Evolutionary conservation across 2,888 invertebrate genomes (phyloP).

Genomic region (Rambutsinella grinnellia): DNA sequence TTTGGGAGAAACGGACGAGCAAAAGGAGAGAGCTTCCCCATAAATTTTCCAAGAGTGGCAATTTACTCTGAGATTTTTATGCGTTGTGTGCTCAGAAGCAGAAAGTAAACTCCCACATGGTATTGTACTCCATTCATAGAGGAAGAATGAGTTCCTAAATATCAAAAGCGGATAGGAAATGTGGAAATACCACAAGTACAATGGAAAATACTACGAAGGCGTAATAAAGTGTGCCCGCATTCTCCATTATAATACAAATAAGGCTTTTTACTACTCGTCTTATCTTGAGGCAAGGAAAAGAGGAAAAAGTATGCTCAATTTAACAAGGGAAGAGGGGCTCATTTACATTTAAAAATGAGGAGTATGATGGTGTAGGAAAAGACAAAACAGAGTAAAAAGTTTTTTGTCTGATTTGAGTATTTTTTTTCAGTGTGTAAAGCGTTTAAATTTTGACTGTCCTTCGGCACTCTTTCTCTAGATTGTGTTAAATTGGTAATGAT

Average conservation of each 20-base stretch:
- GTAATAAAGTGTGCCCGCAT: conserved; percentile 22
- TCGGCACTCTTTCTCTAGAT: too few relatives aligned
- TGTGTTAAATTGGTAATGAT: too few relatives aligned
- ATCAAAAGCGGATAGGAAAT: too few relatives aligned
- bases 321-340: not conserved
- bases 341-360: not conserved
- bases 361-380: too few relatives aligned
- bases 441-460: too few relatives aligned
- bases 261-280: not conserved
- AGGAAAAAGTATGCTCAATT: not conserved
- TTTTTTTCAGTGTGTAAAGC: too few relatives aligned
- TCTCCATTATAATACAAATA: conserved; percentile 14
- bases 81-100: conserved; percentile 15
- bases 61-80: conserved; percentile 30
- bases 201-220: too few relatives aligned
- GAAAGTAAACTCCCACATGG: conserved; percentile 12
- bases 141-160: too few relatives aligned
- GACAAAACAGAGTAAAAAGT: too few relatives aligned
- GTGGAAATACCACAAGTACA: conserved; percentile 40
- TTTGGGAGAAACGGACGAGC: conserved; percentile 6
- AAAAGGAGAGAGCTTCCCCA: conserved; percentile 28
- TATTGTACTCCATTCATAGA: too few relatives aligned
- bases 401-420: too few relatives aligned
- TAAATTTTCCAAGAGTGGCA: conserved; percentile 42
- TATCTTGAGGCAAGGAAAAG: not conserved